A percentile compares a stretch with the other conserved stretches of the same genome.
phyloP scores from a whole-genome alignment of 1,140 invertebrate genomes.

The Drosophila mayri region DNA sequence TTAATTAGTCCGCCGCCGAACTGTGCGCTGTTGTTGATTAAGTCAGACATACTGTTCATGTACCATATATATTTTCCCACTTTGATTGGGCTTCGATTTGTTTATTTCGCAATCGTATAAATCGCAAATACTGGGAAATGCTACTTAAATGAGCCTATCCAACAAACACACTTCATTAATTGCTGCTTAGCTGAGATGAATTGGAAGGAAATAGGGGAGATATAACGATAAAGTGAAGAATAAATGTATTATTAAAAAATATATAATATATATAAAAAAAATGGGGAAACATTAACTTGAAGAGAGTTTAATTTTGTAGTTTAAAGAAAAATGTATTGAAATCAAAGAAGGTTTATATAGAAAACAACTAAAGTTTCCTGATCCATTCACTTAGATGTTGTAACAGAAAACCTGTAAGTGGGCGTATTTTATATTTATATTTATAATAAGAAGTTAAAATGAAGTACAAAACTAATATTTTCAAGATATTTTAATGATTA shows the following conservation, averaged over 20 bases:
- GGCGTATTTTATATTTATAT: too few relatives aligned
- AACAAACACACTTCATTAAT: conserved; percentile 27
- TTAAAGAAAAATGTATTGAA: too few relatives aligned
- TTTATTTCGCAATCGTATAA: conserved; percentile 44
- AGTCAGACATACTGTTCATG: conserved; percentile 27
- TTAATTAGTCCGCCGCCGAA: conserved; percentile 64
- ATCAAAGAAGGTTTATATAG: too few relatives aligned
- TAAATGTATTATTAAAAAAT: background rate
- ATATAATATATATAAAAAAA: background rate
- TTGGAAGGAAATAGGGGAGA: background rate
- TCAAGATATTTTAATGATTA: background rate
- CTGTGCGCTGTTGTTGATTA: conserved; percentile 59
- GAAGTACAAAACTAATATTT: too few relatives aligned
- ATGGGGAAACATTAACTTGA: fast-evolving
- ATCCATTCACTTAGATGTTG: too few relatives aligned
- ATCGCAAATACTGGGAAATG: conserved; percentile 29
- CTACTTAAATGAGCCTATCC: conserved; percentile 23
- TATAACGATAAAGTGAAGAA: fast-evolving
- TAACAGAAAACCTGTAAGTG: too few relatives aligned
- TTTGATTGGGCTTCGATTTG: conserved; percentile 21
- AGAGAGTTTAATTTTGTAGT: background rate
- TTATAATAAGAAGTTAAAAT: too few relatives aligned
- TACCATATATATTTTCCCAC: conserved; percentile 11
- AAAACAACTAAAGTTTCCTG: too few relatives aligned
- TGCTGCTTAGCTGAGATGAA: background rate